Evolutionary conservation across 2,113 vertebrate genomes (phyloP), one percentile per base, ranked within the genome.

Genomic region (Phrynocephalus versicolor): DNA sequence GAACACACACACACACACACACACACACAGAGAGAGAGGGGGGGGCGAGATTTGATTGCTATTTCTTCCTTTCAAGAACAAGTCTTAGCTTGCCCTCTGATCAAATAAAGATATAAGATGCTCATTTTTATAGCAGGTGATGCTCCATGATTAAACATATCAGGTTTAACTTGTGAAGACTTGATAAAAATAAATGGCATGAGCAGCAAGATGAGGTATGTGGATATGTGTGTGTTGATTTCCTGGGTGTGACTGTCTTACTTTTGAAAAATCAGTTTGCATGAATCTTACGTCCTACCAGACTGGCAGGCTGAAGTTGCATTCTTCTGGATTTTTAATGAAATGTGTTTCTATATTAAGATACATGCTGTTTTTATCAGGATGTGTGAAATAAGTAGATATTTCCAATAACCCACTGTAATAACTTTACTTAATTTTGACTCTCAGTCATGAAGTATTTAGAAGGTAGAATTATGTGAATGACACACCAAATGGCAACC

Each of bases 61-160:
- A 0, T 92, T 93, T 90, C 85, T 90, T 75, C 30, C 84, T 83
- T 92, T 41, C 69, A 87, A 78, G 77, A 88, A 81, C 91, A 79
- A 92, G 94, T 89, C 83, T 83, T 85, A 91, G 84, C 94, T 87
- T 93, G 93, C 82, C 90, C 89, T 88, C 55, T 84, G 87, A 89
- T 92, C 89, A 86, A 87, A 86, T 92, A 41, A 67, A 85, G 58
- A 72, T 85, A 87, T 84, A 83, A 93, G 88, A 90, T 80, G 73
- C 71, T 83, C 83, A 72, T 80, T 86, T 90, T 82, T 91, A 25
- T 86, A 94, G 70, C 51, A 92, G 89, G 33, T 73, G 33, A 90
- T 87, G 55, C 72, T 81, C 45, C 55, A 18, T 90, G 83, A 88
- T 89, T 90, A 90, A 94, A 89, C 39, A 33, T 81, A 74, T 0